phyloP scores from a whole-genome alignment of 1,140 invertebrate genomes.

The Eriocheir sinensis region DNA sequence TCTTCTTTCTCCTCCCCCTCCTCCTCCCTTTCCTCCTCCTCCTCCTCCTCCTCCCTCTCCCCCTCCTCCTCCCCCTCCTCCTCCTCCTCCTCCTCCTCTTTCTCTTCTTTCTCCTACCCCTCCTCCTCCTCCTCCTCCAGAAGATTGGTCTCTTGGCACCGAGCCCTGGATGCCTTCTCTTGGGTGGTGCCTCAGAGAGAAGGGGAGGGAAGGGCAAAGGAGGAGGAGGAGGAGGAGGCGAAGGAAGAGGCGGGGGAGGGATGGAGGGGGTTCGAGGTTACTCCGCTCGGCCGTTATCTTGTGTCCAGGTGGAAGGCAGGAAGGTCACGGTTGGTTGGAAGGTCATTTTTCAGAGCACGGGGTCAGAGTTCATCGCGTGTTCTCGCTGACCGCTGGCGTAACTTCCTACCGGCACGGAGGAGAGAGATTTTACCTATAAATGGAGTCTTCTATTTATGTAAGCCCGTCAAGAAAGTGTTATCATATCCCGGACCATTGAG shows the following conservation, averaged over 20 bases:
- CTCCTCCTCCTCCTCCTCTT: not conserved
- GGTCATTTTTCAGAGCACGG: not conserved
- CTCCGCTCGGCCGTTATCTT: not conserved
- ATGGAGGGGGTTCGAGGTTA: not conserved
- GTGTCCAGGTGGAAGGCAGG: not conserved
- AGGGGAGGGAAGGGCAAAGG: not conserved
- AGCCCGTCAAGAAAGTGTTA: no score
- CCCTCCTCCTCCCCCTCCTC: not conserved
- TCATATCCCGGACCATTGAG: no score
- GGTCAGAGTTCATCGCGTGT: not conserved
- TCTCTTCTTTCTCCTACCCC: not conserved
- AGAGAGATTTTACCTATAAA: no score
- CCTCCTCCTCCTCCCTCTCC: not conserved
- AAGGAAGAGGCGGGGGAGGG: not conserved
- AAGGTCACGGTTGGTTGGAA: conserved; percentile 5
- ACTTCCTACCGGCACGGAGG: no score
- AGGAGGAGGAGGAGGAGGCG: not conserved
- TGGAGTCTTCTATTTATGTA: no score
- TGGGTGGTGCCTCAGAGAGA: not conserved
- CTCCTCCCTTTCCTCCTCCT: not conserved
- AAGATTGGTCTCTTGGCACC: not conserved
- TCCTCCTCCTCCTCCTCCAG: not conserved
- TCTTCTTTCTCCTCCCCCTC: not conserved
- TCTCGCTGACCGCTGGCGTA: not conserved
- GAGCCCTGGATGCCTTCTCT: not conserved